Base-by-base conservation (phyloP, 2,797 vertebrate genomes). In the Rhynchotus rufescens region DNA sequence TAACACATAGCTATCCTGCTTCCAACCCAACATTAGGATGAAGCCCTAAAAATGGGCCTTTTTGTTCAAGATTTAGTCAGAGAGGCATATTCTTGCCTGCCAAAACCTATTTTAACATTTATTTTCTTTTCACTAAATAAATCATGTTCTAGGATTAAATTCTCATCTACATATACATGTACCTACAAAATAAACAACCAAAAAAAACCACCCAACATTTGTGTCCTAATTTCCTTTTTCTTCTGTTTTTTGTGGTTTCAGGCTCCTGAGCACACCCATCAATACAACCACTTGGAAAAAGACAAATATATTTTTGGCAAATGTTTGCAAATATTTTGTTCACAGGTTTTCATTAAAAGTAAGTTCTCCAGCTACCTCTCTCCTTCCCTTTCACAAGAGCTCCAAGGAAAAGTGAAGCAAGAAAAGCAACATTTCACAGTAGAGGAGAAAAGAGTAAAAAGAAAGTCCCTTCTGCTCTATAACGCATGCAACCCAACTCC, bases 131-230 rank as follows among this genome's bases (percentile, higher is more conserved):
- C 15, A 10, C 44, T 45, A 45, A 20, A 45, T 19, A 45, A 45
- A 45, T 45, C 9, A 12, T 7, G 4, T 64, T 77, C 13, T 68
- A 26, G 9, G 30, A 67, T 65, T 65, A 68, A 19, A n/a, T 72
- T 86, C 36, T 75, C 10, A 78, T 19, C 49, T 10, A 17, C 0
- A 60, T 22, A 17, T 12, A 14, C 0, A 59, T 0, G 56, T 22
- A 15, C 15, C 12, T 0, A 56, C 25, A 16, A 25, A 13, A 25
- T 22, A 47, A 47, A 5, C 23, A 51, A 51, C 23, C 44, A 42
- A 69, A 26, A 6, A 32, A 47, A 73, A 60, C 10, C 15, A n/a
- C n/a, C 44, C 10, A 45, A 45, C 44, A 64, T 17, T 22, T 84
- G 5, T 26, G 11, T 67, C 57, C 22, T 56, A 71, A 44, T 6